A percentile compares a stretch with the other conserved stretches of the same genome.
Evolutionary conservation across 2,797 vertebrate genomes (phyloP).

Genomic region (Dermochelys coriacea): DNA sequence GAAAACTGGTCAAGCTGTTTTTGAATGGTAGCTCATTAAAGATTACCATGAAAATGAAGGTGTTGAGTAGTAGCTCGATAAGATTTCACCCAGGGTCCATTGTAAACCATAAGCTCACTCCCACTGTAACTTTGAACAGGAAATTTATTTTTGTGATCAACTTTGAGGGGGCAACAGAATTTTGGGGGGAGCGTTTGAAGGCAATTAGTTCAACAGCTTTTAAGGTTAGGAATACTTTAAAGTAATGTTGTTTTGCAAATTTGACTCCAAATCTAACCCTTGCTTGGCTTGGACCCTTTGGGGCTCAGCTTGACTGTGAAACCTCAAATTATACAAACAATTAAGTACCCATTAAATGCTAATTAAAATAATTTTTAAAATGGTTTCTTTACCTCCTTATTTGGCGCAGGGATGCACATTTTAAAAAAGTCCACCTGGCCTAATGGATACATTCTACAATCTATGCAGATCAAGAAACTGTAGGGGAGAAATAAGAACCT

Average conservation of each 20-base stretch:
- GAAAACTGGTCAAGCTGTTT: too few relatives aligned
- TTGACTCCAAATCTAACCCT: not conserved
- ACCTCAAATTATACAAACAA: not conserved
- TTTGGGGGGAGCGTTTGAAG: not conserved
- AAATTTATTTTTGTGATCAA: not conserved
- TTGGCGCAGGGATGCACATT: not conserved
- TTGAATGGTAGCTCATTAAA: not conserved
- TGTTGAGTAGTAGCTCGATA: not conserved
- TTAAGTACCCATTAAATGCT: not conserved
- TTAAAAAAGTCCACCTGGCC: not conserved
- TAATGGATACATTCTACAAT: not conserved
- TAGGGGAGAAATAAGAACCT: not conserved
- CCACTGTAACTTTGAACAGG: not conserved
- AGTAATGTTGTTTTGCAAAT: not conserved
- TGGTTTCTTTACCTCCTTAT: not conserved
- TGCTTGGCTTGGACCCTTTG: not conserved
- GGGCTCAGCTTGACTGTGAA: not conserved
- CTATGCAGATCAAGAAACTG: not conserved
- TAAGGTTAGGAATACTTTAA: not conserved
- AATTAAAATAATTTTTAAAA: not conserved
- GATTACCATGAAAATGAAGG: not conserved
- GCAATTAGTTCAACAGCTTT: not conserved
- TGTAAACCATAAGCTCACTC: not conserved
- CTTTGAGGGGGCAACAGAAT: too few relatives aligned
- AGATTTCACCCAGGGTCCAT: not conserved